Evolutionary conservation across 2,888 invertebrate species (phyloP).

Genomic region (Zygothrica quintamaculata): DNA sequence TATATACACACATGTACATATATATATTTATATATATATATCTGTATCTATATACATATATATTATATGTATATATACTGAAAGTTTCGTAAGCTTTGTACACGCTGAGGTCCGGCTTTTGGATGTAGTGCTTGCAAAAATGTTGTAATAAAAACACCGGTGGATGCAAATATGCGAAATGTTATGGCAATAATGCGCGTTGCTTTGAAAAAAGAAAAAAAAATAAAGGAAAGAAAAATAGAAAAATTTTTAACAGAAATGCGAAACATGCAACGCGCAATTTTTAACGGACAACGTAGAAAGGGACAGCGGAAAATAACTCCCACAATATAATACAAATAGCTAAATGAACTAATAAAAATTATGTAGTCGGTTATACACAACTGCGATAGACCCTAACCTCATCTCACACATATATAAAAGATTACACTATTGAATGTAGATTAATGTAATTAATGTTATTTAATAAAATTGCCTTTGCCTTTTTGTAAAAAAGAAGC

Average conservation of each 20-base stretch:
- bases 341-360: background rate
- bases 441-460: no score
- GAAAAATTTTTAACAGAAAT: no score
- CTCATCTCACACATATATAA: no score
- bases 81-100: constrained; percentile 48
- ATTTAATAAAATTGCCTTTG: no score
- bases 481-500: no score
- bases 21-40: background rate
- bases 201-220: no score
- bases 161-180: constrained; percentile 67
- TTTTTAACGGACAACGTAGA: background rate
- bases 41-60: background rate
- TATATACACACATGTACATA: constrained; percentile 22
- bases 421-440: no score
- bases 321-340: background rate
- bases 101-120: no score
- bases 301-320: background rate
- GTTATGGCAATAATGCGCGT: constrained; percentile 44
- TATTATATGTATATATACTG: background rate
- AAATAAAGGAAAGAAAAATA: no score
- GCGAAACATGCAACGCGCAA: constrained; percentile 18
- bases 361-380: no score
- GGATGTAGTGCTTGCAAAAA: constrained; percentile 61
- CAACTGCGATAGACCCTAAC: no score
- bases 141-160: constrained; percentile 63